phyloP scores from a whole-genome alignment of 2,888 invertebrate genomes.

The Mythimna vitellina region DNA sequence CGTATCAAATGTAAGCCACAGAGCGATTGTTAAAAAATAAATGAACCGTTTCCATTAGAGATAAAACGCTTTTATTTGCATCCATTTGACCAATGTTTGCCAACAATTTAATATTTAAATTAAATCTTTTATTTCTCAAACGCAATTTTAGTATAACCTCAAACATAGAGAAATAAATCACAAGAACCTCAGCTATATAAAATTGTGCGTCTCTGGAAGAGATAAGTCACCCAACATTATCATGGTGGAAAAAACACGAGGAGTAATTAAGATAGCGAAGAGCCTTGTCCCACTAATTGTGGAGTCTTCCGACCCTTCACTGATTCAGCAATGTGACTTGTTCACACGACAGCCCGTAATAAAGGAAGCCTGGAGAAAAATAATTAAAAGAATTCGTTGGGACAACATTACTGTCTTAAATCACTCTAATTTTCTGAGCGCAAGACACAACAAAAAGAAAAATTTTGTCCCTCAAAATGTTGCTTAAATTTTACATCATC shows the following conservation, averaged over 20 bases:
- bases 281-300: conserved; percentile 51
- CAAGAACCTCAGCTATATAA: conserved; percentile 3
- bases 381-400: conserved; percentile 36
- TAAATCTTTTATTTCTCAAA: not conserved
- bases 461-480: not conserved
- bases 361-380: conserved; percentile 33
- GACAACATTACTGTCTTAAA: conserved; percentile 28
- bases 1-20: not conserved
- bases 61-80: conserved; percentile 25
- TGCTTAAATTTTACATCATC: not conserved
- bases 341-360: conserved; percentile 40
- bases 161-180: conserved; percentile 9
- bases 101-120: not conserved
- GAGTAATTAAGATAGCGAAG: conserved; percentile 59
- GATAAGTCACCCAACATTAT: conserved; percentile 47
- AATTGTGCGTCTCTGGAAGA: conserved; percentile 8
- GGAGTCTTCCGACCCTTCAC: conserved; percentile 41
- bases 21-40: not conserved
- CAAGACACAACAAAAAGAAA: not conserved
- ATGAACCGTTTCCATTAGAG: not conserved
- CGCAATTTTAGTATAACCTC: not conserved
- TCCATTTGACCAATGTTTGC: conserved; percentile 1
- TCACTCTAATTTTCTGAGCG: conserved; percentile 24
- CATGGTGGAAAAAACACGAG: conserved; percentile 46
- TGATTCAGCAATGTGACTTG: conserved; percentile 59